phyloP scores from a whole-genome alignment of 2,113 vertebrate genomes.

The Arenaria interpres region DNA sequence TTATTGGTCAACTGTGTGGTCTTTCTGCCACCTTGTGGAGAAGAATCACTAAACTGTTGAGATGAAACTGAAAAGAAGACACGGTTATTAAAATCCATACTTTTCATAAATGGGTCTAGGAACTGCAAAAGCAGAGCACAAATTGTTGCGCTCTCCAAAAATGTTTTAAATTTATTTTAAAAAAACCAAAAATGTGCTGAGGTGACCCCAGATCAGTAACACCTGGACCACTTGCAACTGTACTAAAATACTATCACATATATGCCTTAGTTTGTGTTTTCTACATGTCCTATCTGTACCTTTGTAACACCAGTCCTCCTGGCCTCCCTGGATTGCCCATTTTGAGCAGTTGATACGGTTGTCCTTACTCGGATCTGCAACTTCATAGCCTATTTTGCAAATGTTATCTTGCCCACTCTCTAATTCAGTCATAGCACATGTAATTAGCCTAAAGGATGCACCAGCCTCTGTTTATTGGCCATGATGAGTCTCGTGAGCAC shows the following conservation, averaged over 20 bases:
- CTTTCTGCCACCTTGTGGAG: constrained; percentile 76
- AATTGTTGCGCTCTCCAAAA: not conserved
- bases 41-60: constrained; percentile 44
- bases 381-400: not conserved
- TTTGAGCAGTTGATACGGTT: not conserved
- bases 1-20: constrained; percentile 53
- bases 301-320: not conserved
- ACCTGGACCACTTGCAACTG: not conserved
- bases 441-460: not conserved
- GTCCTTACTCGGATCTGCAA: not conserved
- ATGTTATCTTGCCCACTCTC: not conserved
- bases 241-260: not conserved
- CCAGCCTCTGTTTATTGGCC: not conserved
- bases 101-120: not conserved
- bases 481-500: not conserved
- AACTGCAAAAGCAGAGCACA: not conserved
- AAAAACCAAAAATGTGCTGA: not conserved
- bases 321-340: not conserved
- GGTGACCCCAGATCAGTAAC: not conserved
- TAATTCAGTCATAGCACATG: not conserved
- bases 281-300: not conserved
- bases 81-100: not conserved
- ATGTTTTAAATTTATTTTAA: not conserved
- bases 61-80: not conserved
- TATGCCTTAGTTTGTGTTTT: not conserved